These are phyloP conservation scores for Odobenus rosmarus DNA, from an alignment of 2,113 vertebrate genomes.

Conservation along the genomic window DNA sequence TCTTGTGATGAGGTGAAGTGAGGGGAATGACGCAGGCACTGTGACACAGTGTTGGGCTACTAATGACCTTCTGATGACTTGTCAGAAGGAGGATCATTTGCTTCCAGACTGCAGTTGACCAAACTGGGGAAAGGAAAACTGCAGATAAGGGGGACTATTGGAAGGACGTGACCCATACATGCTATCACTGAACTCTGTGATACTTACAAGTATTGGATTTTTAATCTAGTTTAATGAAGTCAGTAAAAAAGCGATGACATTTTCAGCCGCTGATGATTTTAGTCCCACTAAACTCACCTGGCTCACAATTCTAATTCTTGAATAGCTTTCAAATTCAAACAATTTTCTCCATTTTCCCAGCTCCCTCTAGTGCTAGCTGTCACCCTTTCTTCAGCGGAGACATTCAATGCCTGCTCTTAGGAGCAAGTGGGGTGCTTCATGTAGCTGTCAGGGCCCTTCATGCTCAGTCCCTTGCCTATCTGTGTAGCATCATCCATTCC, in stretches of 20 bases:
- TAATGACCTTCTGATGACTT: neutral
- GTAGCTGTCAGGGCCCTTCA: neutral
- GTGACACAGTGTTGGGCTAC: neutral
- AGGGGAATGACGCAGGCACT: neutral
- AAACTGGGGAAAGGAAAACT: neutral
- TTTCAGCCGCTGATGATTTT: neutral
- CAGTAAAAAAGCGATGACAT: neutral
- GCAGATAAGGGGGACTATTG: neutral
- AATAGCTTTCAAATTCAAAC: neutral
- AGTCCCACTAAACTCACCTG: neutral
- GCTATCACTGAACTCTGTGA: neutral
- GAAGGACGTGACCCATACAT: neutral
- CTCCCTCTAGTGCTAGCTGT: neutral
- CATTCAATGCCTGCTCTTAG: neutral
- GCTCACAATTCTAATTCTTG: neutral
- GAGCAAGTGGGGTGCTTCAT: neutral
- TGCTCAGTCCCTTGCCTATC: neutral
- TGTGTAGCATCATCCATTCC: neutral
- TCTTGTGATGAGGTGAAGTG: neutral
- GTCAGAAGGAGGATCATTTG: neutral
- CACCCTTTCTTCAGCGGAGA: neutral
- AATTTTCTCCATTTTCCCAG: neutral
- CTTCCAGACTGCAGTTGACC: neutral
- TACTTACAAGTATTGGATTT: neutral
- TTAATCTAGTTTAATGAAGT: neutral